Conservation (phyloP, 2,888 invertebrate species). For the Pterobdella sp. region DNA sequence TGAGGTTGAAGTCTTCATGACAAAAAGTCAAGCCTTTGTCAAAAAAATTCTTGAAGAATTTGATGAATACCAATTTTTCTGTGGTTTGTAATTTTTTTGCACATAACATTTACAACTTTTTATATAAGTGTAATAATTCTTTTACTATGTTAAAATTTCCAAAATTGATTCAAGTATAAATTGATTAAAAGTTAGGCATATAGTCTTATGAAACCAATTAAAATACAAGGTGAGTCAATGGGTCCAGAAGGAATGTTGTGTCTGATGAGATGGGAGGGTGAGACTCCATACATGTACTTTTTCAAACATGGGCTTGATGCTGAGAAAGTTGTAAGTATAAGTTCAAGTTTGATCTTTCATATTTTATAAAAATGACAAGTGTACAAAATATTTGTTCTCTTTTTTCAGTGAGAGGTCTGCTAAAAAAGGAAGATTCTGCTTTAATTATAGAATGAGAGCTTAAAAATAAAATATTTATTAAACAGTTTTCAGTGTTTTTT, state of each 20-base stretch:
- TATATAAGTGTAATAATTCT: neutral
- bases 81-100: too few species aligned
- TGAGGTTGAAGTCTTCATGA: conserved; percentile 78
- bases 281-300: conserved; percentile 82
- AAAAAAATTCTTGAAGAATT: conserved; percentile 81
- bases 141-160: neutral
- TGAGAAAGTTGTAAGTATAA: conserved; percentile 65
- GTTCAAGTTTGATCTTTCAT: neutral
- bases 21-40: conserved; percentile 85
- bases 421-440: too few species aligned
- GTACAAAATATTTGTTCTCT: too few species aligned
- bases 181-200: neutral
- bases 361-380: too few species aligned
- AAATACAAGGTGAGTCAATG: conserved; percentile 70
- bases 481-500: too few species aligned
- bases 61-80: conserved; percentile 70
- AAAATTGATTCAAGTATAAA: neutral
- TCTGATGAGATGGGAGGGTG: conserved; percentile 79
- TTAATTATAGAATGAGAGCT: too few species aligned
- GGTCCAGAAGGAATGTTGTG: conserved; percentile 77
- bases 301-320: conserved; percentile 90
- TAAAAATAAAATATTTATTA: too few species aligned
- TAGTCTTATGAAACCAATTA: neutral
- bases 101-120: neutral
- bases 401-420: too few species aligned